phyloP scores from a whole-genome alignment of 1,140 invertebrate species.

The Zaprionus davidi region DNA sequence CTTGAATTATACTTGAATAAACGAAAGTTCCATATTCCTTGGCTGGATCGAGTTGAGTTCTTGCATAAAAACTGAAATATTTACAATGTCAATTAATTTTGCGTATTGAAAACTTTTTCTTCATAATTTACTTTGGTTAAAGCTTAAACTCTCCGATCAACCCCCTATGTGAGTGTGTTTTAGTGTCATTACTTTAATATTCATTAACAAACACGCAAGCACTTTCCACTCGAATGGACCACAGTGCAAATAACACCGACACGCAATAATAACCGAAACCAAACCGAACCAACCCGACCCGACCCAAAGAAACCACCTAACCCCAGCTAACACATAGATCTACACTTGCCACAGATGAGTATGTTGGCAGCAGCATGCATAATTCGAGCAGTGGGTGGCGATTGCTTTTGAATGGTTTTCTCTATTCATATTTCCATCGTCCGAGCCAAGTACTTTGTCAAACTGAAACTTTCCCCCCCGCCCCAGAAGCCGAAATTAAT shows the following conservation, averaged over 20 bases:
- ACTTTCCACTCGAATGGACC: background rate
- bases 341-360: background rate
- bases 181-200: constrained; percentile 56
- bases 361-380: background rate
- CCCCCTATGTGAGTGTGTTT: constrained; percentile 25
- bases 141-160: background rate
- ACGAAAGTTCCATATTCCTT: too few species aligned
- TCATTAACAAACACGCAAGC: constrained; percentile 13
- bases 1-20: too few species aligned
- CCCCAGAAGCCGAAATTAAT: too few species aligned
- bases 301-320: background rate
- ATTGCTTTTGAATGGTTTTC: background rate
- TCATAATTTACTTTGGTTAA: too few species aligned
- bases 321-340: background rate
- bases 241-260: constrained; percentile 43
- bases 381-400: background rate
- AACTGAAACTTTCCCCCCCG: background rate
- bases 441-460: too few species aligned
- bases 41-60: too few species aligned
- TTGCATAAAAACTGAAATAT: too few species aligned
- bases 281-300: background rate
- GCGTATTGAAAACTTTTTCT: too few species aligned
- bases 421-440: background rate
- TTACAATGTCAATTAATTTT: too few species aligned
- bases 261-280: constrained; percentile 19